Evolutionary conservation across 2,113 vertebrate genomes (phyloP), one percentile per base, ranked within the genome.

Genomic region (Panthera leo): DNA sequence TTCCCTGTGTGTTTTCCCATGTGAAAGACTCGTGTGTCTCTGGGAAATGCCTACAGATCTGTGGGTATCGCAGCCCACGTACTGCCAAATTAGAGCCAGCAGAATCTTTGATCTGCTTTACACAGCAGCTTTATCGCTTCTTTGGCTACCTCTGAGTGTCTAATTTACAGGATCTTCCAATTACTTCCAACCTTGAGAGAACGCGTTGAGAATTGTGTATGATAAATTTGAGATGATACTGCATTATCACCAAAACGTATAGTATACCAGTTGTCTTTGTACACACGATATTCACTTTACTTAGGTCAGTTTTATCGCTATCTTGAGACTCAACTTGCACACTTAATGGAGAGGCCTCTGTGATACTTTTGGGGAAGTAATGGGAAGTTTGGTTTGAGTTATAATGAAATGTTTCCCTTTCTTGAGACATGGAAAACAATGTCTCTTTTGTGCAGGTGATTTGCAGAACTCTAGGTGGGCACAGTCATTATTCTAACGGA

Each of bases 21-120:
- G 42, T 82, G 36, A 89, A 83, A 58, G 18, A 29, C 2, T 0
- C 0, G 0, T 27, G 4, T 11, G 2, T 88, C 21, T 34, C 80
- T 90, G 6, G 5, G 19, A 73, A 53, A 18, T 82, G 7, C 8
- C 19, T 79, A 10, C 6, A 10, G 19, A 23, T 27, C 9, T 10
- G 7, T 39, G 9, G 13, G 15, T 21, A 9, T 23, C 0, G 0
- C 36, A 65, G 3, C 5, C 6, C 55, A 21, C 2, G 36, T 7
- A 2, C 63, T 88, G 25, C 11, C 29, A 63, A 4, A 58, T 13
- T 71, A 29, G 23, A 84, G 42, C 9, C 15, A 48, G 5, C 7
- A n/a, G 18, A 23, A 3, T 87, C 12, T 86, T 83, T 42, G 27
- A 48, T 61, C 5, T 84, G 63, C 39, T 95, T 92, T 34, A n/a